Evolutionary conservation across 2,797 vertebrate species (phyloP).

Genomic region (Acipenser oxyrinchus): DNA sequence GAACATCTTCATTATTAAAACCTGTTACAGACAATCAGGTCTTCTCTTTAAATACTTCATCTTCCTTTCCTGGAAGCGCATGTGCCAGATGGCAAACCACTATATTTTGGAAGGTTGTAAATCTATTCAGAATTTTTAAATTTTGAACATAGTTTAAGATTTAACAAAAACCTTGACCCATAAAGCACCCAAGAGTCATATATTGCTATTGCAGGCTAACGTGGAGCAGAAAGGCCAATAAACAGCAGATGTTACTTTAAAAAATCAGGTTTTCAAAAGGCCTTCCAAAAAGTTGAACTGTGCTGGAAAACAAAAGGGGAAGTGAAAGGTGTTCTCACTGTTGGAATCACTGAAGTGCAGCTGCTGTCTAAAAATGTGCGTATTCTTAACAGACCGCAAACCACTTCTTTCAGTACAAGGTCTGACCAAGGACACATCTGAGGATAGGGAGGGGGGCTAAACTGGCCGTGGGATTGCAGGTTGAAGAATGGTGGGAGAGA

Average conservation of each 20-base stretch:
- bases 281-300: conserved; percentile 13
- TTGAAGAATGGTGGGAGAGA: conserved; percentile 8
- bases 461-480: conserved; percentile 14
- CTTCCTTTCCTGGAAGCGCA: conserved; percentile 19
- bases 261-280: conserved; percentile 11
- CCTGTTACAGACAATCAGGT: conserved; percentile 11
- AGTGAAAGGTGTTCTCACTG: conserved; percentile 19
- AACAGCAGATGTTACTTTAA: conserved; percentile 30
- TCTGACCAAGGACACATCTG: conserved; percentile 2
- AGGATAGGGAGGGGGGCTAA: conserved; percentile 6
- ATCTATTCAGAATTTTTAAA: conserved; percentile 25
- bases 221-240: conserved; percentile 20
- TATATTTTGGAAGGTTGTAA: conserved; percentile 28
- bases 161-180: conserved; percentile 34
- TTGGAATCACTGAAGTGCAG: conserved; percentile 10
- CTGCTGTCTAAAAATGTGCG: conserved; percentile 12
- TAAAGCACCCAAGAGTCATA: conserved; percentile 27
- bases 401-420: conserved; percentile 9
- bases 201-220: conserved; percentile 27
- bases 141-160: conserved; percentile 30
- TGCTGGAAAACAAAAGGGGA: conserved; percentile 6
- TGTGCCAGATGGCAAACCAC: conserved; percentile 37
- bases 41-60: conserved; percentile 1
- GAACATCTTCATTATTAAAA: conserved; percentile 28
- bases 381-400: conserved; percentile 16